phyloP scores from a whole-genome alignment of 2,113 vertebrate genomes.

The Paramisgurnus dabryanus region DNA sequence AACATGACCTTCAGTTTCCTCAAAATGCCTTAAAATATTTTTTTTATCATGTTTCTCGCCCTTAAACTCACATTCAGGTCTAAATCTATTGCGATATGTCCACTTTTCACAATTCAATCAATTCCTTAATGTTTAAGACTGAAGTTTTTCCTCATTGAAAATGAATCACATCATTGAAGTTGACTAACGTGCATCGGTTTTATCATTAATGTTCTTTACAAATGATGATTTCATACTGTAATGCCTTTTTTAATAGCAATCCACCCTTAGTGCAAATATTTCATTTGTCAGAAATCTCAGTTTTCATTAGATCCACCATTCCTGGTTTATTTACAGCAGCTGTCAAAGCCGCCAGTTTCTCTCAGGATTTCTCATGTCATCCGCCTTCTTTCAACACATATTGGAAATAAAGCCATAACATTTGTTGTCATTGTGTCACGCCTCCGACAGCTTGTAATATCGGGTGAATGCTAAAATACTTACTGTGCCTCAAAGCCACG shows the following conservation, averaged over 20 bases:
- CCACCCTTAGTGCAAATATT: not conserved
- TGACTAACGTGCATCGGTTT: not conserved
- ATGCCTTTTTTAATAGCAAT: too few relatives aligned
- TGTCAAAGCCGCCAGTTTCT: conserved; percentile 1
- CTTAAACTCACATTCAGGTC: too few relatives aligned
- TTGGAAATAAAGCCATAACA: not conserved
- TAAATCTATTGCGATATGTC: too few relatives aligned
- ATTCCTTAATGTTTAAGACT: too few relatives aligned
- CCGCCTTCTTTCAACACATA: conserved; percentile 22
- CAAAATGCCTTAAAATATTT: too few relatives aligned
- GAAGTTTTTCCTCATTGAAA: not conserved
- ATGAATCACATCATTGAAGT: not conserved
- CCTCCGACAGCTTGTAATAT: conserved; percentile 5
- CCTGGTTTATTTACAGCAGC: not conserved
- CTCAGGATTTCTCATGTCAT: not conserved
- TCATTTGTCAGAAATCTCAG: conserved; percentile 16
- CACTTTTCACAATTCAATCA: too few relatives aligned
- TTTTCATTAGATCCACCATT: conserved; percentile 27
- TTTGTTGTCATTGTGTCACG: conserved; percentile 24
- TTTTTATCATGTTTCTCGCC: too few relatives aligned
- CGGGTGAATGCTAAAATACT: conserved; percentile 4
- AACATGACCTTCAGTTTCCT: too few relatives aligned
- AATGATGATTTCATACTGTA: too few relatives aligned
- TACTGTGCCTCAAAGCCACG: not conserved
- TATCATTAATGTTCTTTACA: too few relatives aligned